Evolutionary conservation across 1,140 invertebrate species (phyloP), one percentile per base, ranked within the genome.

Genomic region (Galendromus occidentalis): DNA sequence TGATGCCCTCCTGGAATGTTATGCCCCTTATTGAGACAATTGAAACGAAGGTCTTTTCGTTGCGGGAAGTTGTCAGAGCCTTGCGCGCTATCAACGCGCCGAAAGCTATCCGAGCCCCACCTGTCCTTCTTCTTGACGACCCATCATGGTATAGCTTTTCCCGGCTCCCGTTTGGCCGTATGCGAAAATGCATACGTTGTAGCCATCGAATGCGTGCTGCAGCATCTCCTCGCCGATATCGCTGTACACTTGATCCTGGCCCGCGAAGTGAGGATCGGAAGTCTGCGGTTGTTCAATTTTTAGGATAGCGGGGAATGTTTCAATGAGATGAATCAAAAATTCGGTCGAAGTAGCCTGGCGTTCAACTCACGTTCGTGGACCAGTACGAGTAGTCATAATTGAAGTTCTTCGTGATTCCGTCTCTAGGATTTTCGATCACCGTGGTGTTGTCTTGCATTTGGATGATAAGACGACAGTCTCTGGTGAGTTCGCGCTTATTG

Each of bases 101-200:
- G 9, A n/a, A n/a, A n/a, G n/a, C n/a, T 4, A 39, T 6, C 33
- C 9, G 4, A 6, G 33, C 33, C 33, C 9, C 9, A 39, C 33
- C 33, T 39, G 89, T 0, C 87, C 87, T 44, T 92, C 86, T 73
- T 97, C 92, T 71, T 91, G 88, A 70, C 88, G 87, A 1, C 96
- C 96, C 96, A 99, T 99, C 96, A 99, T 99, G 2, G 94, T 98
- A 74, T 97, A 99, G 7, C 90, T 94, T 78, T 99, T 99, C n/a
- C 96, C 96, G 65, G 95, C 88, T 39, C 96, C 96, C 4, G 96
- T 99, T 79, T 99, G 96, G 1, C 96, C 96, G 77, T 99, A 99
- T 2, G 96, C 96, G 79, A 99, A 99, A 75, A 99, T 99, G 77
- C 96, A 99, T 63, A 98, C 94, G 76, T 99, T 99, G 79, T 98